Percentiles rank a stretch among this genome's conserved stretches.
Conservation (phyloP, 35 echinoderm and acorn worm species). For the Apostichopus californicus region DNA sequence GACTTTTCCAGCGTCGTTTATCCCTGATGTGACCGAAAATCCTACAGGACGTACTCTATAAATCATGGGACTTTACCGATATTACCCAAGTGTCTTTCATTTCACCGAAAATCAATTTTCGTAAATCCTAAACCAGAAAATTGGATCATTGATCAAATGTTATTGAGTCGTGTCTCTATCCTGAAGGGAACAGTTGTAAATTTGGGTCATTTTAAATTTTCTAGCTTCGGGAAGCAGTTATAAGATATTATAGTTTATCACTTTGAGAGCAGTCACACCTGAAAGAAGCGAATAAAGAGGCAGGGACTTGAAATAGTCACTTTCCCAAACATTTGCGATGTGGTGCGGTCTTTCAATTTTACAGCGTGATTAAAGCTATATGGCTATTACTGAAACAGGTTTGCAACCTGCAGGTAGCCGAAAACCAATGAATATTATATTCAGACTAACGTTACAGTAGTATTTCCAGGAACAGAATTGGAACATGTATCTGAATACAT, state of each 20-base stretch:
- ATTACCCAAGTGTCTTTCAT: slow-evolving; percentile 2
- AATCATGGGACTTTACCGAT: slow-evolving; percentile 11
- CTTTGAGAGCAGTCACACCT: neutral
- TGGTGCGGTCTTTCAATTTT: too few relatives aligned
- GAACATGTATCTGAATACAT: too few relatives aligned
- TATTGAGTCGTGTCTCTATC: slow-evolving; percentile 36
- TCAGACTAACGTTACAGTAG: too few relatives aligned
- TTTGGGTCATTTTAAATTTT: slow-evolving; percentile 30
- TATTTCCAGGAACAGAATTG: too few relatives aligned
- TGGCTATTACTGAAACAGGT: too few relatives aligned
- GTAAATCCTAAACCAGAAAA: slow-evolving; percentile 48
- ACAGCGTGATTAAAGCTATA: too few relatives aligned
- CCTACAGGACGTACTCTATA: slow-evolving; percentile 14
- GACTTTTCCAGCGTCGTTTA: neutral
- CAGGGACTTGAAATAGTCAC: too few relatives aligned
- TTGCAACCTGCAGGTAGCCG: too few relatives aligned
- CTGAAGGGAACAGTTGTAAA: slow-evolving; percentile 44
- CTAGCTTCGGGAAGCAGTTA: neutral
- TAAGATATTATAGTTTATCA: neutral
- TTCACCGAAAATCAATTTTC: slow-evolving; percentile 50
- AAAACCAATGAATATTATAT: too few relatives aligned
- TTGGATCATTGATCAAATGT: slow-evolving; percentile 53
- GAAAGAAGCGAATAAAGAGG: too few relatives aligned
- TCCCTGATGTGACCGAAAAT: slow-evolving; percentile 27
- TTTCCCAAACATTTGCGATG: too few relatives aligned